phyloP scores from a whole-genome alignment of 2,888 invertebrate genomes.

The Coronaproctus castanopsis region DNA sequence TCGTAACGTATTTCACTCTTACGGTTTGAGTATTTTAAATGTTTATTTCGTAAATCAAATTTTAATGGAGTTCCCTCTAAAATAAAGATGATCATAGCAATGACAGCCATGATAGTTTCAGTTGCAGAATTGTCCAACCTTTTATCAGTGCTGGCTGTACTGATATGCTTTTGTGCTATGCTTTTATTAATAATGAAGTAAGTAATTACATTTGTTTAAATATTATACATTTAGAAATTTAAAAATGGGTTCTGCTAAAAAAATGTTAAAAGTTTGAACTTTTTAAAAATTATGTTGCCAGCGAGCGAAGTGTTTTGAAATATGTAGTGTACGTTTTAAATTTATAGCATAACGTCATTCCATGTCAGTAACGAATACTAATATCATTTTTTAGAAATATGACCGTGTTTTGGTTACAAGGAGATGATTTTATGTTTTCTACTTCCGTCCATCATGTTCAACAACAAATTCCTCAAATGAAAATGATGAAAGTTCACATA shows the following conservation, averaged over 20 bases:
- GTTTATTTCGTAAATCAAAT: too few species aligned
- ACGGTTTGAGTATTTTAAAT: too few species aligned
- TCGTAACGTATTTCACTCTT: too few species aligned
- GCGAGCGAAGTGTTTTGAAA: too few species aligned
- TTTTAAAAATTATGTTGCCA: too few species aligned
- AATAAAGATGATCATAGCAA: constrained; percentile 27
- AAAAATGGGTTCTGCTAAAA: not conserved
- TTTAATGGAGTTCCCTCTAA: too few species aligned
- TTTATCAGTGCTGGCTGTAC: constrained; percentile 49
- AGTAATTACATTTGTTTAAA: constrained; percentile 21
- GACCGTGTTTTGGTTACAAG: constrained; percentile 51
- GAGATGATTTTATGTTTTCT: constrained; percentile 38
- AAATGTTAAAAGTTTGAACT: too few species aligned
- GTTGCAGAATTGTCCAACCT: constrained; percentile 54
- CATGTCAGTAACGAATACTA: too few species aligned
- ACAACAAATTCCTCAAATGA: constrained; percentile 49
- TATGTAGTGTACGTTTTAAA: too few species aligned
- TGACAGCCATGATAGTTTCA: constrained; percentile 41
- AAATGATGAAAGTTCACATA: constrained; percentile 66
- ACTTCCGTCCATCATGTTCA: constrained; percentile 27
- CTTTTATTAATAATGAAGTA: constrained; percentile 54
- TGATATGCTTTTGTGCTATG: constrained; percentile 52
- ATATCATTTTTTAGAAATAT: constrained; percentile 43
- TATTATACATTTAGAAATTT: too few species aligned
- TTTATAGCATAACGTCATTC: too few species aligned